Conservation (phyloP, 2,113 vertebrate genomes). For the Acrocephalus kingi region DNA sequence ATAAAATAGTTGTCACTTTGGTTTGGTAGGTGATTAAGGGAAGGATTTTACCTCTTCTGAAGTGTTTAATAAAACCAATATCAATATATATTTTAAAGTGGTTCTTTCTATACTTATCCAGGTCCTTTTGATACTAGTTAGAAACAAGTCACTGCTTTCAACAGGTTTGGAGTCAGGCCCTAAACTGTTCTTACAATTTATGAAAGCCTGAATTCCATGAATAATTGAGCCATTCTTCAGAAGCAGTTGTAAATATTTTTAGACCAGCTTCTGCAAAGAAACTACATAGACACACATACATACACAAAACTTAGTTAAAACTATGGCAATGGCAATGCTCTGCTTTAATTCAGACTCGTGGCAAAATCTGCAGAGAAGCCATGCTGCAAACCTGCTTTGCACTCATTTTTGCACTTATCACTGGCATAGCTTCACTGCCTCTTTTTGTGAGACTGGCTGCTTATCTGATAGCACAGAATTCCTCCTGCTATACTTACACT, state of each 20-base stretch:
- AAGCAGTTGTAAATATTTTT: neutral
- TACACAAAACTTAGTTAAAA: neutral
- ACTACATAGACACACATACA: neutral
- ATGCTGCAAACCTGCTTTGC: neutral
- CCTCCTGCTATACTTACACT: neutral
- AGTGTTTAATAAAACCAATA: neutral
- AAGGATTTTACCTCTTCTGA: neutral
- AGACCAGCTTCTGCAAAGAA: neutral
- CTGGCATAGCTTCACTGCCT: neutral
- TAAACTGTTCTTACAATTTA: neutral
- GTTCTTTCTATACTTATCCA: neutral
- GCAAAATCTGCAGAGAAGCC: neutral
- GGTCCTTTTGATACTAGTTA: neutral
- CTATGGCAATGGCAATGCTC: neutral
- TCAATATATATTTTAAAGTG: neutral
- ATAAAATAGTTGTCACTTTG: neutral
- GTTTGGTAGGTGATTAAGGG: neutral
- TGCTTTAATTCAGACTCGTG: neutral
- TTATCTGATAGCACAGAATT: neutral
- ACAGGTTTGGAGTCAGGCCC: neutral
- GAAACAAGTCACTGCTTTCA: neutral
- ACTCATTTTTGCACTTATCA: neutral
- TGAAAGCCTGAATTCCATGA: neutral
- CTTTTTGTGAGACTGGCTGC: neutral
- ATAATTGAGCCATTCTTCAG: neutral